These are phyloP conservation scores for Chymomyza fuscimana DNA, from an alignment of 2,888 invertebrate genomes.

Conservation along the genomic window DNA sequence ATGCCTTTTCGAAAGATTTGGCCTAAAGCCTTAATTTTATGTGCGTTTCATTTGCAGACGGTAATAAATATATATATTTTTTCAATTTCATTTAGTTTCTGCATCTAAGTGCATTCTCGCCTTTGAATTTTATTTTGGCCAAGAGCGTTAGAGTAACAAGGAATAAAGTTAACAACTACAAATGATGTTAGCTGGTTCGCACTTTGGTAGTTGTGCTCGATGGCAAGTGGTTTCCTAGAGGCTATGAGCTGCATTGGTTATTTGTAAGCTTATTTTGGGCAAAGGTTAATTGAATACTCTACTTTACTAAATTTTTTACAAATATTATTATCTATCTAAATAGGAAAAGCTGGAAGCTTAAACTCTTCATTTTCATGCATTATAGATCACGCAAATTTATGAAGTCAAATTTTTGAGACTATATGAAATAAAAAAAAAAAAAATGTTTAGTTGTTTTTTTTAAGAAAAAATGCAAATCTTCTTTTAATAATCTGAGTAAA, in stretches of 20 bases:
- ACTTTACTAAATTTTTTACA: too few relatives aligned
- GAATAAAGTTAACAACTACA: slow-evolving; percentile 3
- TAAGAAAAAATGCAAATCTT: too few relatives aligned
- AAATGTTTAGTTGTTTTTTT: too few relatives aligned
- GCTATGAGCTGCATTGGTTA: not conserved
- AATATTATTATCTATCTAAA: too few relatives aligned
- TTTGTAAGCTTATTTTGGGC: not conserved
- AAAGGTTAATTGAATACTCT: too few relatives aligned
- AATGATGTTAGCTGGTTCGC: slow-evolving; percentile 1
- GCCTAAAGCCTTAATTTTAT: slow-evolving; percentile 16
- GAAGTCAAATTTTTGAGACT: too few relatives aligned
- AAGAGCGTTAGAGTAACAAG: slow-evolving; percentile 11
- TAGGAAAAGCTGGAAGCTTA: too few relatives aligned
- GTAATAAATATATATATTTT: not conserved
- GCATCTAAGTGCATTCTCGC: slow-evolving; percentile 33
- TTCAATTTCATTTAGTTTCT: slow-evolving; percentile 40
- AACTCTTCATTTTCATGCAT: too few relatives aligned
- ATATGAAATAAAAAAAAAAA: too few relatives aligned
- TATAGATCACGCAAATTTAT: too few relatives aligned
- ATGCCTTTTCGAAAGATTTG: not conserved
- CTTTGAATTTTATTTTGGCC: slow-evolving; percentile 28
- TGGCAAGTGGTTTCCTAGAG: not conserved
- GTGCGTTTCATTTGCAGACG: not conserved
- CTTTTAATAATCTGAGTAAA: too few relatives aligned
- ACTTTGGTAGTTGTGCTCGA: not conserved